These are phyloP conservation scores for Limnephilus auricula DNA, from an alignment of 2,888 invertebrate species.

Conservation along the genomic window DNA sequence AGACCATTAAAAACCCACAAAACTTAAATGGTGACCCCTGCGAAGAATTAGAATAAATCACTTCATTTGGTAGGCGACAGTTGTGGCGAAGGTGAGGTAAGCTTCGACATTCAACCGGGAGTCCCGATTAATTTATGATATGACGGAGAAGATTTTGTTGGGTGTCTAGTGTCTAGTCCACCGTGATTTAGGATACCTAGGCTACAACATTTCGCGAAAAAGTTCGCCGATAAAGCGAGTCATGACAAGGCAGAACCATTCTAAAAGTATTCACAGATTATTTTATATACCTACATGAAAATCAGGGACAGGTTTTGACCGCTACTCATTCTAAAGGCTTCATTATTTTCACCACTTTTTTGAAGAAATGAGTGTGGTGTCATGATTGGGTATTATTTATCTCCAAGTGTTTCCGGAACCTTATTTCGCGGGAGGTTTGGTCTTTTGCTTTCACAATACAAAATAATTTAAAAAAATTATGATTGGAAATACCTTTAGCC, in stretches of 20 bases:
- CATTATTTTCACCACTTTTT: no score
- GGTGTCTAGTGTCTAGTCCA: neutral
- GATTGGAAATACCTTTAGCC: neutral
- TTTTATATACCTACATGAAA: neutral
- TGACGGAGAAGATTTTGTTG: neutral
- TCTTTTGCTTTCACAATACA: neutral
- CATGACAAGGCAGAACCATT: conserved; percentile 9
- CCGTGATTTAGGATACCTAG: neutral
- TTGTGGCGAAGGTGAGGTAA: neutral
- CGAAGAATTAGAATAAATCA: neutral
- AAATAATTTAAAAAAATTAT: neutral
- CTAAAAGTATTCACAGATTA: neutral
- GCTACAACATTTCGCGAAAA: neutral
- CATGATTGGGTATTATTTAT: neutral
- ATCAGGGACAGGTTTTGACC: neutral
- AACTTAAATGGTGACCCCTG: neutral
- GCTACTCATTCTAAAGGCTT: neutral
- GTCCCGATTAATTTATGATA: neutral
- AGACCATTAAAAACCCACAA: neutral
- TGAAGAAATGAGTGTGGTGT: neutral
- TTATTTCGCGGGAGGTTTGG: neutral
- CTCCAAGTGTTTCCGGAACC: neutral
- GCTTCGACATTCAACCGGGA: neutral
- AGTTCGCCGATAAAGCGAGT: neutral
- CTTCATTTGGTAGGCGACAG: neutral